phyloP scores from a whole-genome alignment of 2,113 vertebrate genomes.

The Dunckerocampus dactyliophorus region DNA sequence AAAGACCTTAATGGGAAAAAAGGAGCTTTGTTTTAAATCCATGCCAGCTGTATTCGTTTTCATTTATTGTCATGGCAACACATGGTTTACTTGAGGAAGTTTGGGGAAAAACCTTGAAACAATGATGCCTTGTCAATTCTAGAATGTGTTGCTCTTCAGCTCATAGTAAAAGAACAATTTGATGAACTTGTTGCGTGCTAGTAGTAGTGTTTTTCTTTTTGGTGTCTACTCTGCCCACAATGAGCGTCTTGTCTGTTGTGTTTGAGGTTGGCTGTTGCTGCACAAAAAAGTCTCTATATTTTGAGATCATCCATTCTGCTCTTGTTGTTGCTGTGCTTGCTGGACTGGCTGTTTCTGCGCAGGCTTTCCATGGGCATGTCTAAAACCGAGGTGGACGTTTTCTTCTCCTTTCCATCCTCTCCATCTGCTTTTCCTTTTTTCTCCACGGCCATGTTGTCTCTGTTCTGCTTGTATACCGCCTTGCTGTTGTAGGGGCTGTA shows the following conservation, averaged over 20 bases:
- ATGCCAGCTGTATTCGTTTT: no score
- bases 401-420: constrained; percentile 48
- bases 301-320: constrained; percentile 72
- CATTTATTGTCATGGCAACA: no score
- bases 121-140: no score
- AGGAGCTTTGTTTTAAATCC: no score
- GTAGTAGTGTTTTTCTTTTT: neutral
- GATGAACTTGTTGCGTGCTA: no score
- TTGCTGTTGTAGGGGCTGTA: constrained; percentile 71
- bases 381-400: constrained; percentile 41
- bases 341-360: constrained; percentile 68
- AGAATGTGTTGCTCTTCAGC: no score
- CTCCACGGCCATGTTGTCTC: constrained; percentile 75
- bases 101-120: no score
- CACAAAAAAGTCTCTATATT: constrained; percentile 49
- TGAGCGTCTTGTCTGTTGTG: neutral
- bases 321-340: constrained; percentile 73
- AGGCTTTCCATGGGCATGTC: constrained; percentile 53
- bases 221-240: neutral
- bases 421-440: constrained; percentile 60
- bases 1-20: no score
- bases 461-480: constrained; percentile 76
- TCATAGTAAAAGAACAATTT: no score
- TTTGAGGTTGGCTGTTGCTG: neutral
- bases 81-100: no score